Base-by-base conservation (phyloP, 2,888 invertebrate species). In the Chloromyia formosa region DNA sequence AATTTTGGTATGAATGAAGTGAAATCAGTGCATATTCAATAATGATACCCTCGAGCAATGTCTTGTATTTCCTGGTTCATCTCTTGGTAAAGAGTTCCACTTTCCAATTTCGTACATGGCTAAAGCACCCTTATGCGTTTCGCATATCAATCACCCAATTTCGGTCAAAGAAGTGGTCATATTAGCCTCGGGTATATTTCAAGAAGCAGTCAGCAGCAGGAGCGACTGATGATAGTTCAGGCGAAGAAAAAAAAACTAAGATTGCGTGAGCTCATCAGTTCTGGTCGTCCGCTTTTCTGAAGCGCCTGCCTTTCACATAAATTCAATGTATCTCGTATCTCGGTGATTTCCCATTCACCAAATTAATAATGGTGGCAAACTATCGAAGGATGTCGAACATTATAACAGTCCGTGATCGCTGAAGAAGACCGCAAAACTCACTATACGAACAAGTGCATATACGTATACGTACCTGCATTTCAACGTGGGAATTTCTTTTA, bases 191-290 rank as follows among this genome's bases (percentile, higher is more conserved):
- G 62, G 62, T 35, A 40, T 5, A 27, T 62, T 62, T 16, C 35
- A 53, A 18, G 14, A 66, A 23, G 49, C 1, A 14, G 68, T 27
- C 23, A 49, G 53, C 27, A 3, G 22, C 45, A 69, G 68, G 68
- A 69, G 18, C 27, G 68, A 69, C 10, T 23, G 53, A 53, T 49
- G 66, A 66, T 66, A 42, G 22, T 10, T 16, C 22, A 16, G 16
- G 2, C 3, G 27, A 35, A 35, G 27, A 35, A 35, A 35, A 35
- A 35, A 35, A 35, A 35, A 53, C 23, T 53, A 27, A 27, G 45
- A 45, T 69, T 69, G 68, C 68, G 68, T 69, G 68, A 69, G 68
- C 35, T 69, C 68, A 69, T 69, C 40, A 69, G 68, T 69, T 69
- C 54, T 69, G 68, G 68, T 69, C 45, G 53, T 53, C 68, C 54